These are phyloP conservation scores for Nicator chloris DNA, from an alignment of 2,113 vertebrate species.

Conservation along the genomic window DNA sequence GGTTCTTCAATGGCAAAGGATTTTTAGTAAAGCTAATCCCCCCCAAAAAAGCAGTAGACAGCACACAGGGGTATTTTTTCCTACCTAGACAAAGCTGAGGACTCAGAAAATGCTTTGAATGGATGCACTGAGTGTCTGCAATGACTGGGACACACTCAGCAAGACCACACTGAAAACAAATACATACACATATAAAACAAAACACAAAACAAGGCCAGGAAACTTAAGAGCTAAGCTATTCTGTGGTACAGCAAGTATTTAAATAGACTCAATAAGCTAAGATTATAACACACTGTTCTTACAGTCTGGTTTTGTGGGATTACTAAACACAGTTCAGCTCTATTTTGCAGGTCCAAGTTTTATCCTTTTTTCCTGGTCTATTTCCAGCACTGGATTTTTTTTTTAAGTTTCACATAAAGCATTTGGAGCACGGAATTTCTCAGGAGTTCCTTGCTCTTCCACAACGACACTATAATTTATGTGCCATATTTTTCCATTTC, in stretches of 20 bases:
- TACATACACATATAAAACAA: not conserved
- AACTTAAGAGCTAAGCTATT: not conserved
- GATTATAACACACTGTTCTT: not conserved
- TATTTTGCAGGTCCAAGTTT: not conserved
- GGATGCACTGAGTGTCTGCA: not conserved
- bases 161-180: not conserved
- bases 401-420: not conserved
- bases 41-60: not conserved
- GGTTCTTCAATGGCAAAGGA: not conserved
- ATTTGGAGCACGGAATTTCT: not conserved
- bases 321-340: not conserved
- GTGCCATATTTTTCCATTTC: not conserved
- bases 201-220: not conserved
- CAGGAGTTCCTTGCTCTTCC: not conserved
- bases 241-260: not conserved
- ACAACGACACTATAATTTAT: not conserved
- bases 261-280: not conserved
- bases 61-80: not conserved
- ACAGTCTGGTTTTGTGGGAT: not conserved
- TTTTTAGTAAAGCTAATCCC: not conserved
- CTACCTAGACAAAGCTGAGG: not conserved
- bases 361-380: not conserved
- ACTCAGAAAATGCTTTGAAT: not conserved
- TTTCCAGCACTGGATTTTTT: not conserved
- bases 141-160: not conserved